Conservation (phyloP, 2,888 invertebrate species). For the Isotomurus palustris region DNA sequence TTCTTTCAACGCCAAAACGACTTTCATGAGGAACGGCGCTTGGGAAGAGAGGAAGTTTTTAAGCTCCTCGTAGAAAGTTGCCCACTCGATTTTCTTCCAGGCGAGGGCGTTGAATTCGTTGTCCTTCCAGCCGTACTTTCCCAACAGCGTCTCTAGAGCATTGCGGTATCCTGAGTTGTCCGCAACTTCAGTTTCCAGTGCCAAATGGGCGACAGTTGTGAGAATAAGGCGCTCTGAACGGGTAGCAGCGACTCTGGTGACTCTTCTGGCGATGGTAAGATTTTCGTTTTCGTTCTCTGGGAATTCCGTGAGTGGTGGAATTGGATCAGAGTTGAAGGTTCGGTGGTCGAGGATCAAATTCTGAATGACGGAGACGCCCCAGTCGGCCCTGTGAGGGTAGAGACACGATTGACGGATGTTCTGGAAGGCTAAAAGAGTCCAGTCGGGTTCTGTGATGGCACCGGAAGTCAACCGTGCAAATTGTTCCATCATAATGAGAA, state of each 20-base stretch:
- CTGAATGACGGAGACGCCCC: conserved; percentile 6
- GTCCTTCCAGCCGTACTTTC: not conserved
- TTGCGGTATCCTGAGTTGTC: too few relatives aligned
- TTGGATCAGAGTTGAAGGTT: conserved; percentile 5
- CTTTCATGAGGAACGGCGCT: not conserved
- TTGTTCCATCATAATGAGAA: conserved; percentile 9
- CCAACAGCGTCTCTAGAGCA: not conserved
- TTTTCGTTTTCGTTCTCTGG: not conserved
- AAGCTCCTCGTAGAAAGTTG: not conserved
- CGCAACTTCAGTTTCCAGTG: not conserved
- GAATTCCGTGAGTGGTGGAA: not conserved
- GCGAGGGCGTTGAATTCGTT: not conserved
- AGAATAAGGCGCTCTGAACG: not conserved
- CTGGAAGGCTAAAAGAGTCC: not conserved
- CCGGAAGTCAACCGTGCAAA: not conserved
- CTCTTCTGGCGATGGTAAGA: not conserved
- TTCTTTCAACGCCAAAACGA: not conserved
- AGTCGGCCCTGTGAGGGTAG: conserved; percentile 10
- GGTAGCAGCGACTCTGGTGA: conserved; percentile 2
- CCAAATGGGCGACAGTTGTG: not conserved
- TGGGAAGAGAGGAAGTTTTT: not conserved
- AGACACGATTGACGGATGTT: not conserved
- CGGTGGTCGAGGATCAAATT: conserved; percentile 8
- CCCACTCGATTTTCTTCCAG: conserved; percentile 3
- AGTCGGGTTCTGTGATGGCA: too few relatives aligned